Evolutionary conservation across 1,140 invertebrate species (phyloP), one percentile per base, ranked within the genome.

Genomic region (Bathynomus jamesi): DNA sequence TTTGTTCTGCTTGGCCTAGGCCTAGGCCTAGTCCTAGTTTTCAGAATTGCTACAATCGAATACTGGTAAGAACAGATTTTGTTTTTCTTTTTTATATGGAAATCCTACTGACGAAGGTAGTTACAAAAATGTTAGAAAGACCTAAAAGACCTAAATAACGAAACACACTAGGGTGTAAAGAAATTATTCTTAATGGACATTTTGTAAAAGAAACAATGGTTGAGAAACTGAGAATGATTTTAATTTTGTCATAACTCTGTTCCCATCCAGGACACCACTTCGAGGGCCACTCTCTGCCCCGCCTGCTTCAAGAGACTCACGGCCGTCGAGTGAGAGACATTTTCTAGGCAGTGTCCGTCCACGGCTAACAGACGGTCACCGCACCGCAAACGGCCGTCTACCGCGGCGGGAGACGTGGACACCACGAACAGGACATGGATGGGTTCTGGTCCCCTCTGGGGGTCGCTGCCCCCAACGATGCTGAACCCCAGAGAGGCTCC

Each of bases 401-500:
- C 81, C 25, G 81, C 82, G 17, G 85, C 85, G 24, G 83, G 83
- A 5, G 84, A 84, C 28, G 83, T 81, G 60, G 80, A 80, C 5
- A 85, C 83, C 63, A 86, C 82, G 70, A 84, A 84, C 61, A 85
- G 82, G 31, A 86, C 81, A 77, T 84, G 83, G 67, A 86, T 82
- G 13, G 84, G 82, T 71, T 85, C 80, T 24, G 79, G 76, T 21
- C 82, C 74, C 4, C 21, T 81, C 67, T 81, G 79, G 63, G 81
- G 82, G 74, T 85, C 83, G 62, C 78, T 78, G 1, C 85, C 85
- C n/a, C 85, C 85, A 1, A 85, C 84, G 32, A 86, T 82, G 40
- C 83, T 84, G 78, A 86, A 85, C 4, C 85, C 85, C 25, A 85
- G 80, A 76, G 72, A 80, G 79, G 28, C 83, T 5, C 74, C 74